Conservation (phyloP, 92 coral and sea anemone genomes). For the Palythoa grandiflora region DNA sequence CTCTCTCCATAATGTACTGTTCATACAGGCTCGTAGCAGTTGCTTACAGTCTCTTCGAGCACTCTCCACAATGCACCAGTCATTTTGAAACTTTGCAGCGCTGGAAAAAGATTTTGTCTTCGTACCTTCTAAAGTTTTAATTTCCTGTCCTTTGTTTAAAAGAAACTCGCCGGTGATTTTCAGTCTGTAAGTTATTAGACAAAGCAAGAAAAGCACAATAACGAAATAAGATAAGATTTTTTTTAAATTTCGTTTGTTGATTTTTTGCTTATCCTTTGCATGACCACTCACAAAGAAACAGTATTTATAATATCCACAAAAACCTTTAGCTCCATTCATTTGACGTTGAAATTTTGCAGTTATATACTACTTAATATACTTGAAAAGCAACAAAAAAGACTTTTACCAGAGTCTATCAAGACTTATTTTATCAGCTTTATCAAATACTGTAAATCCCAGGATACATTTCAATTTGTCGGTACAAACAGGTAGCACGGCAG, state of each 20-base stretch:
- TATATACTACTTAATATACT: too few species aligned
- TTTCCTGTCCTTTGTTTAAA: background rate
- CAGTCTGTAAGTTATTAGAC: constrained; percentile 13
- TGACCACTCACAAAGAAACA: background rate
- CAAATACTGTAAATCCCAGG: background rate
- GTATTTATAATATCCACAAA: background rate
- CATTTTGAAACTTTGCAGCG: constrained; percentile 30
- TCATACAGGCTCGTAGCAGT: constrained; percentile 69
- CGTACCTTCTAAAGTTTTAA: background rate
- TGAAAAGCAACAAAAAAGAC: too few species aligned
- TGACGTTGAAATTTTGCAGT: background rate
- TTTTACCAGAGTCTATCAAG: background rate
- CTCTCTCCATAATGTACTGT: constrained; percentile 65
- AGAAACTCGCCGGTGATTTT: background rate
- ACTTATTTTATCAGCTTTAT: background rate
- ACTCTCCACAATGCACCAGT: constrained; percentile 84
- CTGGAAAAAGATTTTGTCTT: background rate
- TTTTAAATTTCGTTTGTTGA: background rate
- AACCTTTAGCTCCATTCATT: background rate
- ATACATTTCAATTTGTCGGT: background rate
- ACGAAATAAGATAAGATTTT: background rate
- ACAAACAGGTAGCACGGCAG: background rate
- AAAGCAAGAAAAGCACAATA: background rate
- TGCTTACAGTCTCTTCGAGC: constrained; percentile 82
- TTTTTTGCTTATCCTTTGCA: background rate